These are phyloP conservation scores for Okapia johnstoni DNA, from an alignment of 2,113 vertebrate species.

Conservation along the genomic window DNA sequence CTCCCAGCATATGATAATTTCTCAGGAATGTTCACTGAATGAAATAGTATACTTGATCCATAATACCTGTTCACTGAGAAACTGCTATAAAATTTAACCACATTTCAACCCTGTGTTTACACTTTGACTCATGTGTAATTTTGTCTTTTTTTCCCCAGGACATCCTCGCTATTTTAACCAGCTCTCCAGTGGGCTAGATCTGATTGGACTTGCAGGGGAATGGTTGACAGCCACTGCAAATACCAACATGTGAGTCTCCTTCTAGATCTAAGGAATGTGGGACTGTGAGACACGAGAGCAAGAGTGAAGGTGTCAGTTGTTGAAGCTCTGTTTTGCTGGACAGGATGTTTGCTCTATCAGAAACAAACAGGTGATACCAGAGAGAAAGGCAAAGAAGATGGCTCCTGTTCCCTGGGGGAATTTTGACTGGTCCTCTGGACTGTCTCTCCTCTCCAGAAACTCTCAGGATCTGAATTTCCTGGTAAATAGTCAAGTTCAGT, in stretches of 20 bases:
- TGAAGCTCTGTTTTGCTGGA: neutral
- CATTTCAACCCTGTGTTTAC: neutral
- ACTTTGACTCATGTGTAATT: neutral
- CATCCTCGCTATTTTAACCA: conserved; percentile 80
- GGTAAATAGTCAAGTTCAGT: neutral
- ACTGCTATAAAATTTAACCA: neutral
- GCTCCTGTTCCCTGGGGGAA: neutral
- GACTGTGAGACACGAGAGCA: neutral
- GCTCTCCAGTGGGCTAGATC: conserved; percentile 79
- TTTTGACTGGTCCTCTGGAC: neutral
- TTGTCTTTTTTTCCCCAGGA: conserved; percentile 51
- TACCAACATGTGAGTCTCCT: conserved; percentile 73
- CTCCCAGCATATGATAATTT: neutral
- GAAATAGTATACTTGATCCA: neutral
- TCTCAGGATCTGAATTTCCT: neutral
- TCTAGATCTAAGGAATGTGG: neutral
- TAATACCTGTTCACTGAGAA: neutral
- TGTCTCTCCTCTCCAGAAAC: neutral
- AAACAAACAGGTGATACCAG: neutral
- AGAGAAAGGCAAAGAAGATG: neutral
- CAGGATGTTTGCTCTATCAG: neutral
- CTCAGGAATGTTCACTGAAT: neutral
- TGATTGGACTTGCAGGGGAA: conserved; percentile 76
- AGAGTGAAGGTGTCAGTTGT: neutral
- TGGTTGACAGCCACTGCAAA: conserved; percentile 81